Evolutionary conservation across 2,113 vertebrate genomes (phyloP).

Genomic region (Antechinus stuartii): DNA sequence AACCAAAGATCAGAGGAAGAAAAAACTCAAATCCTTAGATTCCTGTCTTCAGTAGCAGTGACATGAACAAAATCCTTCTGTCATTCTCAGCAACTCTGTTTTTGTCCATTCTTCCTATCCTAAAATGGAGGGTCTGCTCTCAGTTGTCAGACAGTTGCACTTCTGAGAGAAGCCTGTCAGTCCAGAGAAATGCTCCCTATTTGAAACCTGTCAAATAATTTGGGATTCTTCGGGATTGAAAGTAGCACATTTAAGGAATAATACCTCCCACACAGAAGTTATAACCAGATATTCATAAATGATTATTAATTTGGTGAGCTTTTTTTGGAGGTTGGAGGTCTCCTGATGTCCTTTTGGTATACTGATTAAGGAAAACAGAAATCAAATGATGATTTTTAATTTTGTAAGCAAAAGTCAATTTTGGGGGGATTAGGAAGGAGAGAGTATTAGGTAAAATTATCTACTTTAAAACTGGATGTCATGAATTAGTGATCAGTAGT

Average conservation of each 20-base stretch:
- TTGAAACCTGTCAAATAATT: slow-evolving; percentile 33
- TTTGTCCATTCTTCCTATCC: slow-evolving; percentile 7
- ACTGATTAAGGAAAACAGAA: slow-evolving; percentile 39
- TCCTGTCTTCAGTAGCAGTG: slow-evolving; percentile 19
- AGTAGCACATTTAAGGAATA: slow-evolving; percentile 23
- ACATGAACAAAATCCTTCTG: neutral
- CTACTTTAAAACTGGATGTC: slow-evolving; percentile 14
- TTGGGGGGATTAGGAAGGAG: neutral
- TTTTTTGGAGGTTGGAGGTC: slow-evolving; percentile 18
- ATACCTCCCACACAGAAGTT: slow-evolving; percentile 20
- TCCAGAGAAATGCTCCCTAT: neutral
- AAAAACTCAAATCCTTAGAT: neutral
- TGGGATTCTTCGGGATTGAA: slow-evolving; percentile 13
- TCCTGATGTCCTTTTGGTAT: slow-evolving; percentile 36
- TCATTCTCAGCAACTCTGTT: slow-evolving; percentile 52
- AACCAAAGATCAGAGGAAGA: neutral
- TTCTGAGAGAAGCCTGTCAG: slow-evolving; percentile 41
- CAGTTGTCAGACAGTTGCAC: neutral
- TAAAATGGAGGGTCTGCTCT: slow-evolving; percentile 10
- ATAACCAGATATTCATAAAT: slow-evolving; percentile 22
- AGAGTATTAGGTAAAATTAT: neutral
- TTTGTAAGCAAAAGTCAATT: slow-evolving; percentile 16
- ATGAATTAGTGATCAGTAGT: neutral
- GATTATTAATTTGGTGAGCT: slow-evolving; percentile 48
- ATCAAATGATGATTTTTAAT: slow-evolving; percentile 34